Conservation (phyloP, 2,113 vertebrate genomes). For the Pogonocichla stellata region DNA sequence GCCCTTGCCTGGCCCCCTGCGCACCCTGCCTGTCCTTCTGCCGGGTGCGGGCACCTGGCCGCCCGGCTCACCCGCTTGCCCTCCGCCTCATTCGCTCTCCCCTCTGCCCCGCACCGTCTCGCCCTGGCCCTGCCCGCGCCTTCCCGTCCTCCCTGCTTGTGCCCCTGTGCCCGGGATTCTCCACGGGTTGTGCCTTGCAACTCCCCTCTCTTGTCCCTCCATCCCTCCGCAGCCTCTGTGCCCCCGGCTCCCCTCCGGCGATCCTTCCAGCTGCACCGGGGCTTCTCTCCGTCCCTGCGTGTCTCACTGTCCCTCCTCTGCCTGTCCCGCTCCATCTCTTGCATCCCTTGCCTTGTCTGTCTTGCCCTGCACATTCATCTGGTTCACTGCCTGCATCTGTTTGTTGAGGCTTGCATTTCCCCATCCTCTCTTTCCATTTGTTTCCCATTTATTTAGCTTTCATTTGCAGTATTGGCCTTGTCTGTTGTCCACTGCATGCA, state of each 20-base stretch:
- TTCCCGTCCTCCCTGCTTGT: not conserved
- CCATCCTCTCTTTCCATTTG: not conserved
- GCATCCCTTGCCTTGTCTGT: not conserved
- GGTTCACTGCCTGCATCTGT: not conserved
- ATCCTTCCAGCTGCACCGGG: not conserved
- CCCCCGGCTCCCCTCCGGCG: not conserved
- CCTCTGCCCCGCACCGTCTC: not conserved
- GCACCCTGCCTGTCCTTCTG: not conserved
- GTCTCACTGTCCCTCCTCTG: not conserved
- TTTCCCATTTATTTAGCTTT: not conserved
- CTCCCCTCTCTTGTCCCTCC: not conserved
- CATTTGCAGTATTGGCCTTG: not conserved
- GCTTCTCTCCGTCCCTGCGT: not conserved
- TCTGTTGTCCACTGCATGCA: not conserved
- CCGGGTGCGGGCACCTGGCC: not conserved
- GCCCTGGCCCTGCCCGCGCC: not conserved
- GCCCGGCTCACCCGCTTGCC: not conserved
- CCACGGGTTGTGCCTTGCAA: not conserved
- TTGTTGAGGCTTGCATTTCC: not conserved
- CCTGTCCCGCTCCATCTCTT: constrained; percentile 12
- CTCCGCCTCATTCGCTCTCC: not conserved
- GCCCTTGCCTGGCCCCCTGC: not conserved
- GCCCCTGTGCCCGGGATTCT: not conserved
- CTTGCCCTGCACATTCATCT: not conserved
- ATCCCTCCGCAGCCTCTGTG: not conserved